Conservation (phyloP, 2,797 vertebrate species). For the Phoebastria nigripes region DNA sequence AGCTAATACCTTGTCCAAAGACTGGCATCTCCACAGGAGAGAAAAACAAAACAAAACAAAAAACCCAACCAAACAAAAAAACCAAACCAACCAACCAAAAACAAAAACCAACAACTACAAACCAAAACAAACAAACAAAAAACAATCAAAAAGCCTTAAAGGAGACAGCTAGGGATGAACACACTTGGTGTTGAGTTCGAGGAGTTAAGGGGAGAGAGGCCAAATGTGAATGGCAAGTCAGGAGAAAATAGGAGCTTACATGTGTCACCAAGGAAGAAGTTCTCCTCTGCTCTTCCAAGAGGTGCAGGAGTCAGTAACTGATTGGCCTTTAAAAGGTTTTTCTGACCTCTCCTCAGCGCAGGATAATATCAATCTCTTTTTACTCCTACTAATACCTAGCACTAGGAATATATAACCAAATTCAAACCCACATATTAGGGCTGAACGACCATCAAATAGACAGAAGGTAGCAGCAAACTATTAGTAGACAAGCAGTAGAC, state of each 20-base stretch:
- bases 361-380: not conserved
- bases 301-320: not conserved
- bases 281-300: not conserved
- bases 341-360: not conserved
- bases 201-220: not conserved
- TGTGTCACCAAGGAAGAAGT: not conserved
- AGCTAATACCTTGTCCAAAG: not conserved
- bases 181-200: not conserved
- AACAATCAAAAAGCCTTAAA: not conserved
- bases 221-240: not conserved
- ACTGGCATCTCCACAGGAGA: not conserved
- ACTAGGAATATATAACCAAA: not conserved
- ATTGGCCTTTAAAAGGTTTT: not conserved
- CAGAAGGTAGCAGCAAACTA: not conserved
- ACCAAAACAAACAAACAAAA: too few relatives aligned
- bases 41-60: not conserved
- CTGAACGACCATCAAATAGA: not conserved
- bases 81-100: not conserved
- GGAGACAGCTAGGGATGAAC: not conserved
- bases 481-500: not conserved
- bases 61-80: not conserved
- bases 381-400: not conserved
- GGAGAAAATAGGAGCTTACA: not conserved
- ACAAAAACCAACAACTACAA: not conserved
- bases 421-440: not conserved